A percentile compares a stretch with the other conserved stretches of the same genome.
Evolutionary conservation across 2,888 invertebrate genomes (phyloP).

Genomic region (Notodonta ziczac): DNA sequence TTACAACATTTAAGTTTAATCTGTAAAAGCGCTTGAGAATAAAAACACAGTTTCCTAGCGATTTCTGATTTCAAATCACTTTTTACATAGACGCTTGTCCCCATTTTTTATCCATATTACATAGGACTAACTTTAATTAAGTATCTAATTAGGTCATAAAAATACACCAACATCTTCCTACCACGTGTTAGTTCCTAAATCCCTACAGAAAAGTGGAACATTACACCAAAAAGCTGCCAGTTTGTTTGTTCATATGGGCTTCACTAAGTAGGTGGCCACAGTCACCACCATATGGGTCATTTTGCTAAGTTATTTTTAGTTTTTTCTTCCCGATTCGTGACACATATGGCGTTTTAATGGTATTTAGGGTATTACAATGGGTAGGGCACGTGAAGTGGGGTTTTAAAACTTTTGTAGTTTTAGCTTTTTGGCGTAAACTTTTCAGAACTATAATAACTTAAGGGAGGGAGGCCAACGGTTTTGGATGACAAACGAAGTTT

Average conservation of each 20-base stretch:
- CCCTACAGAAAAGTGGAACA: conserved; percentile 26
- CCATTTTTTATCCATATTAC: no score
- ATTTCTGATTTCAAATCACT: no score
- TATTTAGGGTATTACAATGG: conserved; percentile 8
- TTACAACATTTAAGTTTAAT: no score
- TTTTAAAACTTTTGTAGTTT: background rate
- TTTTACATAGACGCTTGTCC: no score
- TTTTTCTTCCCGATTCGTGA: conserved; percentile 45
- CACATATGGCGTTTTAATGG: conserved; percentile 43
- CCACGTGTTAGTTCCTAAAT: conserved; percentile 24
- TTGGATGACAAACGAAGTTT: background rate
- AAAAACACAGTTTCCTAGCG: no score
- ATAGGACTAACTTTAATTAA: background rate
- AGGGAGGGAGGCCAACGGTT: background rate
- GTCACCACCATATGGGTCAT: conserved; percentile 51
- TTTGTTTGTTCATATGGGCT: conserved; percentile 61
- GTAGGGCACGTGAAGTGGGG: background rate
- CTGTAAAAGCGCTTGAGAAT: no score
- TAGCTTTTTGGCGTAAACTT: background rate
- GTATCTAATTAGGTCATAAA: conserved; percentile 22
- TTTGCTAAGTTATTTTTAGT: conserved; percentile 38
- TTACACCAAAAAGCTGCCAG: conserved; percentile 27
- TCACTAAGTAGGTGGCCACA: conserved; percentile 24
- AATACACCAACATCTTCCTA: conserved; percentile 9
- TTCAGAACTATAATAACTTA: background rate